Base-by-base conservation (phyloP, 2,113 vertebrate species). In the Tenrec ecaudatus region DNA sequence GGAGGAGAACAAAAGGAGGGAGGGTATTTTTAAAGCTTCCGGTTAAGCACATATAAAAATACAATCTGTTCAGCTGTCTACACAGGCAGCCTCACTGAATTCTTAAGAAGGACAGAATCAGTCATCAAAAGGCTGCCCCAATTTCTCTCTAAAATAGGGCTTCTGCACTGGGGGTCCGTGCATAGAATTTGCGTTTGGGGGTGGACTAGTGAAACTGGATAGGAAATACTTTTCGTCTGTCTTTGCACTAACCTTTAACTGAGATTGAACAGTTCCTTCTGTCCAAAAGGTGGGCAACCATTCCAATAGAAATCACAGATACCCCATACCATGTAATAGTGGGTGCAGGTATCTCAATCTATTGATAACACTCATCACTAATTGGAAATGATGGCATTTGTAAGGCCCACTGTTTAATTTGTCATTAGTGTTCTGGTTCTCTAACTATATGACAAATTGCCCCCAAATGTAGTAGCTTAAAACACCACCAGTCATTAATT, bases 11-110 rank as follows among this genome's bases (percentile, higher is more conserved):
- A 71, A 94, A 96, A 88, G 33, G 57, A 92, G 69, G 76, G 80
- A 82, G 80, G 66, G 88, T 93, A 93, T 95, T 95, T 96, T 96
- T 95, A 96, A 95, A 95, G 93, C 93, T 94, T 96, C 93, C 29
- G 27, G 94, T 43, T 76, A 64, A 92, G 92, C 86, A 58, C 80
- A 91, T 92, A 89, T 96, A 96, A 92, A 95, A 97, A 97, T 95
- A 91, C 62, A 95, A 94, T 81, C 89, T 88, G 89, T 89, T 93
- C 90, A 82, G 89, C 96, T 95, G 75, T 62, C 57, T 94, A 89
- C 95, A 96, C 92, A 95, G 96, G 93, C 69, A 85, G 82, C 22
- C 89, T 60, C 19, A 4, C 78, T 93, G 90, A 93, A 97, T 94
- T 96, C 89, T 96, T 96, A 29, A 88, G 87, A 95, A 94, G 94